Base-by-base conservation (phyloP, 2,888 invertebrate species). In the Andrena flavipes region DNA sequence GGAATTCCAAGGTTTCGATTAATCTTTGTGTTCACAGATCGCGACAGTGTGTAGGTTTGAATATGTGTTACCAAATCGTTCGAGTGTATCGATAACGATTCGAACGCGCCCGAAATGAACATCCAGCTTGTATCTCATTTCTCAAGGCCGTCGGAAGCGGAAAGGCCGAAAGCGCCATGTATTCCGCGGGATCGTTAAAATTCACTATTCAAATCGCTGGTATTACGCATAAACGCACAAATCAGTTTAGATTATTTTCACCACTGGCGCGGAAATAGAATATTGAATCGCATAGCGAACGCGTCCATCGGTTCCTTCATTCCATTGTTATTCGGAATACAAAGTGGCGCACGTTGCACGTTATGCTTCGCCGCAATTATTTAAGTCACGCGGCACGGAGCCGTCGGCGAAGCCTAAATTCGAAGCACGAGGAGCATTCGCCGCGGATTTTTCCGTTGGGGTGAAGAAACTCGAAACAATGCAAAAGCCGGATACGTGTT, bases 381-480 rank as follows among this genome's bases (percentile, higher is more conserved):
- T 8, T 33, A 16, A 42, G 49, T 69, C 70, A 65, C 59, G 35
- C 33, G 65, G 16, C 13, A n/a, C 26, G 8, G 3, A 7, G 23
- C 30, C 7, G 42, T n/a, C n/a, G 42, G 42, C 29, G 8, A 20
- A 60, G 35, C 16, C 62, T 59, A 69, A 64, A 69, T 71, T 51
- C 35, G 26, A 29, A 6, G 60, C 70, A 30, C 8, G 8, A 42
- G 10, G 6, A 51, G 13, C 51, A 26, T 76, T 81, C 67, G 42
- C 16, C 62, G 16, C 42, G 48, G 64, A 60, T 63, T 69, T 67
- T 77, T 64, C 35, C 23, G 51, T 2, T 2, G 70, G 69, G 88
- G 90, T 90, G 85, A 90, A 90, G 69, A 89, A 89, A 90, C 88
- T 81, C 76, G 65, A 68, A 85, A 88, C 89, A 85, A 90, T 87